A percentile compares a stretch with the other conserved stretches of the same genome.
Conservation (phyloP, 2,113 vertebrate species). For the Oncorhynchus keta region DNA sequence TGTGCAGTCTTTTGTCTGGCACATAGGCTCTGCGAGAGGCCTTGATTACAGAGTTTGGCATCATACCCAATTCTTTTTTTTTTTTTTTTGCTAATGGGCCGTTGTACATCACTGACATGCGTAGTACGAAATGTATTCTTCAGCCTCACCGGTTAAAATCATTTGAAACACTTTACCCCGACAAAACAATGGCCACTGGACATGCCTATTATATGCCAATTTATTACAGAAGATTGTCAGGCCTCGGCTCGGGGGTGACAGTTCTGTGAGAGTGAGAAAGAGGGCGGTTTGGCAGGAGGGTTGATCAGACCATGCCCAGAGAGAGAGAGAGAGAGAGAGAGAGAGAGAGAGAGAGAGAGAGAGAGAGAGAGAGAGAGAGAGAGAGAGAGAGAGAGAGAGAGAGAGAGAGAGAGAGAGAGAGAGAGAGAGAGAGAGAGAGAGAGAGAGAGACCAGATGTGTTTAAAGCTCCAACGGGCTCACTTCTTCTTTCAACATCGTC, state of each 20-base stretch:
- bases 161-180: conserved; percentile 90
- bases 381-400: neutral
- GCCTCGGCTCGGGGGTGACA: conserved; percentile 45
- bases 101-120: conserved; percentile 83
- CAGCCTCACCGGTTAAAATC: conserved; percentile 86
- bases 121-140: conserved; percentile 91
- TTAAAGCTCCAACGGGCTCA: conserved; percentile 18
- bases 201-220: conserved; percentile 83
- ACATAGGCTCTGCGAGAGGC: conserved; percentile 80
- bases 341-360: neutral
- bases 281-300: neutral
- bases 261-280: neutral
- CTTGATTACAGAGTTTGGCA: conserved; percentile 88
- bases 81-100: conserved; percentile 75
- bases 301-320: conserved; percentile 17
- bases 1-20: conserved; percentile 87
- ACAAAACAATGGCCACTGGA: conserved; percentile 83
- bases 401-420: neutral
- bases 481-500: conserved; percentile 31
- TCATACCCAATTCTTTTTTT: conserved; percentile 76
- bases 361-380: neutral
- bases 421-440: neutral
- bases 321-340: neutral
- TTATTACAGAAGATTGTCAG: conserved; percentile 74
- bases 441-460: conserved; percentile 30